These are phyloP conservation scores for Philereme transversata DNA, from an alignment of 2,888 invertebrate genomes.

Conservation along the genomic window DNA sequence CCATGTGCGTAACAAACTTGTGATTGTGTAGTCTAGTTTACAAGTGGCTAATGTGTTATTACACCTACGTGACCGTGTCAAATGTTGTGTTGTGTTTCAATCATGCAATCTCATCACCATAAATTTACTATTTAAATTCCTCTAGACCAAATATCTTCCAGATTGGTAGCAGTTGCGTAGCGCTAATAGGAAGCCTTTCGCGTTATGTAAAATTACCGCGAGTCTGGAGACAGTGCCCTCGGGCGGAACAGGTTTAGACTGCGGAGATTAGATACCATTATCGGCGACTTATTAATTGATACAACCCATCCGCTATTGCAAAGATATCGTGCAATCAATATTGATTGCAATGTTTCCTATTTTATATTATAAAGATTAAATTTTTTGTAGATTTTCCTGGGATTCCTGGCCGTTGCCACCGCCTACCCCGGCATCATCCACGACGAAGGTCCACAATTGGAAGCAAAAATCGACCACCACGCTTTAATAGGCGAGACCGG, in stretches of 20 bases:
- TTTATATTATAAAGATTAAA: slow-evolving; percentile 12
- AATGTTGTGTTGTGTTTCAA: slow-evolving; percentile 45
- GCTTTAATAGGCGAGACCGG: slow-evolving; percentile 76
- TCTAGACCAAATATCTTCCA: slow-evolving; percentile 50
- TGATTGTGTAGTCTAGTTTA: slow-evolving; percentile 42
- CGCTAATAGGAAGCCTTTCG: slow-evolving; percentile 61
- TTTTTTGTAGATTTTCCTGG: slow-evolving; percentile 73
- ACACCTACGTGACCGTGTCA: slow-evolving; percentile 35
- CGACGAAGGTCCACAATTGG: slow-evolving; percentile 68
- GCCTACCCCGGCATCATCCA: slow-evolving; percentile 77
- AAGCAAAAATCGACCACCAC: slow-evolving; percentile 69
- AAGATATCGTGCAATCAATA: slow-evolving; percentile 9
- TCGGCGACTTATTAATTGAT: slow-evolving; percentile 31
- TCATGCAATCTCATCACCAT: slow-evolving; percentile 19
- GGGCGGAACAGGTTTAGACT: slow-evolving; percentile 54
- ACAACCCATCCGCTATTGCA: slow-evolving; percentile 22
- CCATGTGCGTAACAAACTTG: slow-evolving; percentile 70
- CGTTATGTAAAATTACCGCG: slow-evolving; percentile 57
- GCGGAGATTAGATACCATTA: slow-evolving; percentile 38
- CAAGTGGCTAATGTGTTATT: slow-evolving; percentile 35
- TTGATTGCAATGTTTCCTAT: not conserved
- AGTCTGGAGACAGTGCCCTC: slow-evolving; percentile 50
- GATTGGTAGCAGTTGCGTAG: slow-evolving; percentile 38
- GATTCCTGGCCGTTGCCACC: slow-evolving; percentile 72
- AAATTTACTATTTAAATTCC: not conserved